phyloP scores from a whole-genome alignment of 2,113 vertebrate genomes.

The Oryzias melastigma region DNA sequence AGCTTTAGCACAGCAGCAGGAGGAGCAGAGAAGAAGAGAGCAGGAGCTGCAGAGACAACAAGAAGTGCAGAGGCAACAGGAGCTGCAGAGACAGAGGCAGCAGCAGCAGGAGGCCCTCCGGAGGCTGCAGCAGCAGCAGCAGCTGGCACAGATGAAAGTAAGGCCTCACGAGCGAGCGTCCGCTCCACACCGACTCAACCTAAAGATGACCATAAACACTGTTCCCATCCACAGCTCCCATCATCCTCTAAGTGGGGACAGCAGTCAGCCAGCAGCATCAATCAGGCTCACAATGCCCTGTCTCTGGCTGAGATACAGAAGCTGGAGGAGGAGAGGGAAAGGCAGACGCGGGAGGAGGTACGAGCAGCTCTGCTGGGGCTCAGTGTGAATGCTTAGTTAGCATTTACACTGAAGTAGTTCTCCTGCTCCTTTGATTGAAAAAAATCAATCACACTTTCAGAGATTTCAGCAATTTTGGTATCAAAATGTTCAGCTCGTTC shows the following conservation, averaged over 20 bases:
- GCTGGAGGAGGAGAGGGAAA: slow-evolving; percentile 92
- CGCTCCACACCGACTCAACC: neutral
- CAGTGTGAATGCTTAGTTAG: no score
- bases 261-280: slow-evolving; percentile 81
- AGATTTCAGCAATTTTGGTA: no score
- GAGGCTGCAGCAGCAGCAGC: slow-evolving; percentile 90
- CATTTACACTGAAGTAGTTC: no score
- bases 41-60: slow-evolving; percentile 83
- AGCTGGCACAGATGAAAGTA: slow-evolving; percentile 98
- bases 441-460: no score
- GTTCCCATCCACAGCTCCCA: slow-evolving; percentile 81
- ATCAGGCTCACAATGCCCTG: slow-evolving; percentile 85
- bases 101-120: slow-evolving; percentile 89
- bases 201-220: neutral
- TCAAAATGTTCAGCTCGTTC: no score
- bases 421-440: neutral
- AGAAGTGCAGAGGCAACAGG: slow-evolving; percentile 82
- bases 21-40: slow-evolving; percentile 88
- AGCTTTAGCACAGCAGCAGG: slow-evolving; percentile 81
- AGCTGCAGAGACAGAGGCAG: slow-evolving; percentile 87
- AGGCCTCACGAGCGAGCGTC: neutral
- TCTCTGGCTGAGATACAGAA: slow-evolving; percentile 97
- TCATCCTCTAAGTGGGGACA: slow-evolving; percentile 99
- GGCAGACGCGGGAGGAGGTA: slow-evolving; percentile 89
- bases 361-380: neutral